Base-by-base conservation (phyloP, 2,113 vertebrate species). In the Geococcyx californianus region DNA sequence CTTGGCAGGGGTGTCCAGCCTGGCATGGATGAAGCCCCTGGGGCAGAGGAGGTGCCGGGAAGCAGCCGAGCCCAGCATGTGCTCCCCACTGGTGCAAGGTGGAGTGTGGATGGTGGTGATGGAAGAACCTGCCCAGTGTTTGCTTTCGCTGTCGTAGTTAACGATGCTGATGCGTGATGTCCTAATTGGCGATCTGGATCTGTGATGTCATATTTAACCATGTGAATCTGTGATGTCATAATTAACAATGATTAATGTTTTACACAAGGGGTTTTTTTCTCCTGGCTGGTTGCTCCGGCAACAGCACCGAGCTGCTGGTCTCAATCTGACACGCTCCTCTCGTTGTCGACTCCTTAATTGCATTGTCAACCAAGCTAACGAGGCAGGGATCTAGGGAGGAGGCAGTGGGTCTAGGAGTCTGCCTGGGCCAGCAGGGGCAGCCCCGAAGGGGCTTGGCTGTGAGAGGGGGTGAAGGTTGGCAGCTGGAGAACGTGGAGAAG, bases 201-300 rank as follows among this genome's bases (percentile, higher is more conserved):
- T 45, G 28, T 92, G 89, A 90, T 81, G 89, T 93, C 84, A 90
- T 91, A 66, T 72, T 74, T 74, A 90, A 64, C 40, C 55, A 60
- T 0, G 2, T 74, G 51, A 56, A 84, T 73, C 69, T 58, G 52
- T 95, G 89, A 95, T 93, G 70, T 94, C 79, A 81, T 95, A 93
- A 92, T 96, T 93, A 95, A 56, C 47, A 88, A 56, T 90, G 67
- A 94, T 95, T 89, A 97, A 95, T 89, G n/a, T 88, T 89, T 84
- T 94, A 86, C 60, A 47, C 58, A 64, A 93, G 47, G 51, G 47
- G 51, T 45, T 49, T 49, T 49, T 92, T 47, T 92, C 82, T 95
- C 62, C 59, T 2, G 16, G 60, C 64, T 78, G 59, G 96, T 97
- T 97, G 96, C 90, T 95, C 72, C 2, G 84, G 93, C 86, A 94